Evolutionary conservation across 1,140 invertebrate genomes (phyloP).

Genomic region (Drosophila equinoxialis): DNA sequence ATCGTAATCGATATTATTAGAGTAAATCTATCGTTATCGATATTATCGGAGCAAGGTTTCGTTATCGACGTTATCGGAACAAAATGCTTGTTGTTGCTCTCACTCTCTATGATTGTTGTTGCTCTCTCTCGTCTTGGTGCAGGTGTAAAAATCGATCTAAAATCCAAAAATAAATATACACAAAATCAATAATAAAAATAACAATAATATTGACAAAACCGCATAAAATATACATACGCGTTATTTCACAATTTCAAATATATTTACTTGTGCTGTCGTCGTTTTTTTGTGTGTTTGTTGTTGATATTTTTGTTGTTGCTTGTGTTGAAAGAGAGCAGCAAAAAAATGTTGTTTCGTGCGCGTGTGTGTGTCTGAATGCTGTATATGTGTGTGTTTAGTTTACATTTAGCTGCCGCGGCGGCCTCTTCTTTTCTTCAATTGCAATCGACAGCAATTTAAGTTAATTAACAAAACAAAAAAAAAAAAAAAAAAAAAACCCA

Average conservation of each 20-base stretch:
- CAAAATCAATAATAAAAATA: slow-evolving; percentile 24
- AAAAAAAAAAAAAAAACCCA: slow-evolving; percentile 63
- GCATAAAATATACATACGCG: not conserved
- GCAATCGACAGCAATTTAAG: slow-evolving; percentile 66
- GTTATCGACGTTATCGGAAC: no score
- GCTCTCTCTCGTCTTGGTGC: slow-evolving; percentile 33
- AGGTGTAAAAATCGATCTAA: slow-evolving; percentile 57
- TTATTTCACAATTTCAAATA: not conserved
- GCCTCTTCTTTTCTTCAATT: slow-evolving; percentile 28
- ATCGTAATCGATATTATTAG: no score
- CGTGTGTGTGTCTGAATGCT: slow-evolving; percentile 27
- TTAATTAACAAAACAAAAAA: slow-evolving; percentile 76
- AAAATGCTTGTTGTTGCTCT: no score
- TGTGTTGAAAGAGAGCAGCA: slow-evolving; percentile 59
- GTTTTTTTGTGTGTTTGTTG: slow-evolving; percentile 19
- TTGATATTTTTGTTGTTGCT: slow-evolving; percentile 47
- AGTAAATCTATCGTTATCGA: no score
- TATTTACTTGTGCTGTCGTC: slow-evolving; percentile 21
- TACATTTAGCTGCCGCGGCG: slow-evolving; percentile 40
- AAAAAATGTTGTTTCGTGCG: slow-evolving; percentile 37
- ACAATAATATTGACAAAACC: slow-evolving; percentile 1
- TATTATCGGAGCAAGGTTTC: no score
- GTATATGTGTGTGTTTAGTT: slow-evolving; percentile 62
- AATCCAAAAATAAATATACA: slow-evolving; percentile 9
- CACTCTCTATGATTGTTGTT: slow-evolving; percentile 40